Conservation (phyloP, 2,888 invertebrate genomes). For the Leptogaster cylindrica region DNA sequence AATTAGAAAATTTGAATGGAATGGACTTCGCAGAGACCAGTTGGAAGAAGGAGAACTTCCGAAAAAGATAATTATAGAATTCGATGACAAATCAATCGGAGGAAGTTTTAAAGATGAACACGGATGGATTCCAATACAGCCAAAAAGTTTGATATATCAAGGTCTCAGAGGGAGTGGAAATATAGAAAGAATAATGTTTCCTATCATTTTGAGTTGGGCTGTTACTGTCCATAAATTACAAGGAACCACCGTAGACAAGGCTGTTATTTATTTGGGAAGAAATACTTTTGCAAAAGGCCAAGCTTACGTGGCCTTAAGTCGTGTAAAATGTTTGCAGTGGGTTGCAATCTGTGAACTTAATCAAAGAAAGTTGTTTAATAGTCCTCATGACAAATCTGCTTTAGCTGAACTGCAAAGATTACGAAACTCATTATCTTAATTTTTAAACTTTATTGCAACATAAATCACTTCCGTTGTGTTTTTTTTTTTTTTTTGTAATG, state of each 20-base stretch:
- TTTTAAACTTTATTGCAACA: neutral
- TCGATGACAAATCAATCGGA: neutral
- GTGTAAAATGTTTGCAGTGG: neutral
- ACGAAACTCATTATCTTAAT: neutral
- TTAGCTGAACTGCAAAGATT: neutral
- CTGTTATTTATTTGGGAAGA: neutral
- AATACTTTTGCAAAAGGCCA: neutral
- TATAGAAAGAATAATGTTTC: neutral
- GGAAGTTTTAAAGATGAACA: neutral
- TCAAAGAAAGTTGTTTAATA: neutral
- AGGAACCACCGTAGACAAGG: neutral
- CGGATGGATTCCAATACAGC: neutral
- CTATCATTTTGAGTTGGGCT: neutral
- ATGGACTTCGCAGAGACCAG: neutral
- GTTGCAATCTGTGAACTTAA: neutral
- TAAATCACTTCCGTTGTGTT: too few relatives aligned
- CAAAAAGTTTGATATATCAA: neutral
- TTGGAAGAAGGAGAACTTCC: neutral
- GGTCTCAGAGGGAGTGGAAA: neutral
- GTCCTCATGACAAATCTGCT: neutral
- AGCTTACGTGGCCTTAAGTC: constrained; percentile 4
- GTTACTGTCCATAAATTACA: neutral
- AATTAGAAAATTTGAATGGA: neutral
- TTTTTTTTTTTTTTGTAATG: too few relatives aligned
- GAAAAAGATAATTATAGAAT: neutral